Base-by-base conservation (phyloP, 2,888 invertebrate genomes). In the Autographa pulchrina region DNA sequence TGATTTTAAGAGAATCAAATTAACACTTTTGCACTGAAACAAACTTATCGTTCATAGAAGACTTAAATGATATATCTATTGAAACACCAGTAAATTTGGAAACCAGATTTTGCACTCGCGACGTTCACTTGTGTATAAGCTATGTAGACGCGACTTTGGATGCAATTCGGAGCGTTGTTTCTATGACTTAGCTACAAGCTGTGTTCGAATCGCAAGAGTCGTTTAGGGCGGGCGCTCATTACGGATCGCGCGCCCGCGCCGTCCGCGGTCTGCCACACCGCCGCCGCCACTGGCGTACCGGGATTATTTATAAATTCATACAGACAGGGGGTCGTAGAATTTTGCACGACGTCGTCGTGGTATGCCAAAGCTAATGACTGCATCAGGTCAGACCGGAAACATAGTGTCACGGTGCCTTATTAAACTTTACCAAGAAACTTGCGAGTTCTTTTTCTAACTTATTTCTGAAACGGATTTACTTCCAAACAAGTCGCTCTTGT, bases 291-390 rank as follows among this genome's bases (percentile, higher is more conserved):
- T 96, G 95, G 92, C 94, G 88, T 86, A 90, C 88, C 92, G 93
- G 93, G 92, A 94, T 94, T 96, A 96, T 96, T 95, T 95, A 95
- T 96, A 96, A 95, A 95, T 95, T 93, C 92, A 92, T 88, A 87
- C 92, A 94, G 93, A 95, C 94, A 95, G 92, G 94, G 94, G 96
- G 95, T 95, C 95, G 94, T 94, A 95, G 94, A 92, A 95, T 92
- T 92, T 95, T 90, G 95, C 94, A 93, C 91, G 90, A 92, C 91
- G 90, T 83, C 87, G 91, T 84, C 88, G 87, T 87, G 93, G 92
- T 91, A 94, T 93, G 93, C 89, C 90, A 88, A 86, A 89, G 88
- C 88, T 90, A 90, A 90, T 91, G 89, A 89, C 90, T 90, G 89
- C 91, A 91, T 84, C 91, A 90, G 88, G 87, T 90, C 92, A 84